A percentile compares a stretch with the other conserved stretches of the same genome.
Evolutionary conservation across 92 coral and sea anemone species (phyloP).

Genomic region (Zoanthus sociatus): DNA sequence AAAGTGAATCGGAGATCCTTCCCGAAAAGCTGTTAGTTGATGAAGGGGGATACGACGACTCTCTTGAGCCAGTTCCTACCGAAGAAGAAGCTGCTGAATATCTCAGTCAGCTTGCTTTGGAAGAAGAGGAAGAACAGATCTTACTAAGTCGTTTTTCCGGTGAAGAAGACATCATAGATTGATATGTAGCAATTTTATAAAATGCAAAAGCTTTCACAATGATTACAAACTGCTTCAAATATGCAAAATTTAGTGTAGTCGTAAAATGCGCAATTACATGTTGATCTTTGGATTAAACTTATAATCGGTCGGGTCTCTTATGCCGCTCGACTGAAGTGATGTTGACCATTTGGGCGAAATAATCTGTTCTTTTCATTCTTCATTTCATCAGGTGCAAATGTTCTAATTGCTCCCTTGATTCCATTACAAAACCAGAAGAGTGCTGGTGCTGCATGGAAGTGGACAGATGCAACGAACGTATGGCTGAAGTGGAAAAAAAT

Average conservation of each 20-base stretch:
- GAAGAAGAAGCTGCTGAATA: slow-evolving; percentile 50
- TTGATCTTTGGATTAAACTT: background rate
- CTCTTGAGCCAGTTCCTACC: slow-evolving; percentile 57
- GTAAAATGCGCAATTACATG: background rate
- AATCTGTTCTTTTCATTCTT: slow-evolving; percentile 5
- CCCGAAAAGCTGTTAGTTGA: slow-evolving; percentile 3
- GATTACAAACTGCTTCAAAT: background rate
- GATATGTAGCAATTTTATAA: slow-evolving; percentile 42
- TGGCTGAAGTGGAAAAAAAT: slow-evolving; percentile 34
- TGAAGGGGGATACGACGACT: slow-evolving; percentile 34
- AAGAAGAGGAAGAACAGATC: slow-evolving; percentile 50
- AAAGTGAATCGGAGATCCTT: slow-evolving; percentile 46
- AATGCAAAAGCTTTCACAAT: background rate
- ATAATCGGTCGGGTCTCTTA: background rate
- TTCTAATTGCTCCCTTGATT: slow-evolving; percentile 54
- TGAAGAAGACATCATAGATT: slow-evolving; percentile 41
- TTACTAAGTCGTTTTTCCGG: slow-evolving; percentile 58
- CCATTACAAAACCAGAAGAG: slow-evolving; percentile 51
- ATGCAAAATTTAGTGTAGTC: background rate
- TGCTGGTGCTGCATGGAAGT: slow-evolving; percentile 56
- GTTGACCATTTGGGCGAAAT: slow-evolving; percentile 24
- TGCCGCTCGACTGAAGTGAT: slow-evolving; percentile 14
- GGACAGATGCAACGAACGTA: slow-evolving; percentile 33
- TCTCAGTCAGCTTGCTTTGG: slow-evolving; percentile 34
- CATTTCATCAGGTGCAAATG: slow-evolving; percentile 53